A percentile compares a stretch with the other conserved stretches of the same genome.
These are phyloP conservation scores for Tylochromis polylepis DNA, from an alignment of 2,113 vertebrate genomes.

Conservation along the genomic window DNA sequence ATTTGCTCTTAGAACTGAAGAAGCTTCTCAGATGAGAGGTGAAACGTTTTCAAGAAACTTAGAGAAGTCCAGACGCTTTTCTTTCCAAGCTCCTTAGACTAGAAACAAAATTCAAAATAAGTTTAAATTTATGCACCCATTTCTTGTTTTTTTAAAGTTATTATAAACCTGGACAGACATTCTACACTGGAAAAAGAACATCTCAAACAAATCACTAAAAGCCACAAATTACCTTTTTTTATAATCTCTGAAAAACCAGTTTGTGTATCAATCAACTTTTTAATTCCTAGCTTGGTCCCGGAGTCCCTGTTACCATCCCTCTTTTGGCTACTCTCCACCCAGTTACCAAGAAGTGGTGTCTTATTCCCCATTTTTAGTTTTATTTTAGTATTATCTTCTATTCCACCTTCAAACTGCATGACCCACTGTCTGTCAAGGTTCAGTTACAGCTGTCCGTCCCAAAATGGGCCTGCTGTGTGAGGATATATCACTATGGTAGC, in stretches of 20 bases:
- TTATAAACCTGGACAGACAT: no score
- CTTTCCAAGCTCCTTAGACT: no score
- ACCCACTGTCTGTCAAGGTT: not conserved
- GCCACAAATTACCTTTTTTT: not conserved
- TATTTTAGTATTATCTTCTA: not conserved
- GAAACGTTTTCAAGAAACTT: no score
- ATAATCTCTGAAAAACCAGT: not conserved
- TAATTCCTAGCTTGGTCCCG: not conserved
- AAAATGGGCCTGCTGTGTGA: not conserved
- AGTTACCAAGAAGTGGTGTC: not conserved
- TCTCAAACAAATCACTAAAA: no score
- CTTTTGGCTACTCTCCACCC: not conserved
- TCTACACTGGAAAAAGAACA: no score
- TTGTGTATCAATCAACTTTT: not conserved
- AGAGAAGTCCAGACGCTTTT: no score
- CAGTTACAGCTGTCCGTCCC: not conserved
- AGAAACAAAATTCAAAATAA: no score
- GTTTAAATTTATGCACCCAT: no score
- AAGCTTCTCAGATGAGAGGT: no score
- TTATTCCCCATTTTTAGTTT: not conserved
- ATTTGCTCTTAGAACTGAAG: no score
- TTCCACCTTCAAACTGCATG: not conserved
- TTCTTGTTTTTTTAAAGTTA: no score
- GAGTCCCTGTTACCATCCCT: not conserved
- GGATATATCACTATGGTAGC: not conserved